Percentiles rank a stretch among this genome's conserved stretches.
Conservation (phyloP, 2,113 vertebrate species). For the Erinaceus europaeus region DNA sequence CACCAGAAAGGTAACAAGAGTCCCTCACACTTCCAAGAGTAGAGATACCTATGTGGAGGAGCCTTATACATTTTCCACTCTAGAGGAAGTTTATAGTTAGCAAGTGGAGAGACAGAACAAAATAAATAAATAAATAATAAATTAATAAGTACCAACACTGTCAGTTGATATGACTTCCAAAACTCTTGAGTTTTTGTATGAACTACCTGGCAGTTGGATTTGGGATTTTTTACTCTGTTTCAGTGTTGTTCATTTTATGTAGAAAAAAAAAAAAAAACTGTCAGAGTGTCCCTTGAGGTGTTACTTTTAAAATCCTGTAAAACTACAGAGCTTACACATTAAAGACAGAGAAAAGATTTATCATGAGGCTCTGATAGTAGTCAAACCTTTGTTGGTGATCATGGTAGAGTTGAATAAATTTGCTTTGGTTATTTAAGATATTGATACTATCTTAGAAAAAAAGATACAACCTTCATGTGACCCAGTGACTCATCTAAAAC, state of each 20-base stretch:
- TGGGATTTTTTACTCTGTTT: background rate
- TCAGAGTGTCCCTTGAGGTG: background rate
- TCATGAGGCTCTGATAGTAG: background rate
- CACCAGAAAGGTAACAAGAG: background rate
- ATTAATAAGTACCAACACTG: too few relatives aligned
- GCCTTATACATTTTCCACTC: background rate
- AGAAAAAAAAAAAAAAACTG: conserved; percentile 52
- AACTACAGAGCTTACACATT: conserved; percentile 19
- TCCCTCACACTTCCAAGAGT: background rate
- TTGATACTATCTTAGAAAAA: background rate
- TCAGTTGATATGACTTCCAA: conserved; percentile 34
- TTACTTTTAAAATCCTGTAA: conserved; percentile 46
- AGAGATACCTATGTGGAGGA: background rate
- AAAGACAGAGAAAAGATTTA: background rate
- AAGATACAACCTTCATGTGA: background rate
- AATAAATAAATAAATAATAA: conserved; percentile 16
- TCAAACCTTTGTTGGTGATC: background rate
- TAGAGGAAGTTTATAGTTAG: conserved; percentile 16
- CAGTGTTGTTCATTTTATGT: conserved; percentile 7
- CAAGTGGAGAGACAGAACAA: background rate
- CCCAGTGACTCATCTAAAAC: background rate
- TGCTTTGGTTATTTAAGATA: conserved; percentile 18
- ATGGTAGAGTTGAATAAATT: background rate
- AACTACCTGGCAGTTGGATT: conserved; percentile 42
- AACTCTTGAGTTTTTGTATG: conserved; percentile 39